Evolutionary conservation across 2,888 invertebrate species (phyloP), one percentile per base, ranked within the genome.

Genomic region (Cosmorhoe ocellata): DNA sequence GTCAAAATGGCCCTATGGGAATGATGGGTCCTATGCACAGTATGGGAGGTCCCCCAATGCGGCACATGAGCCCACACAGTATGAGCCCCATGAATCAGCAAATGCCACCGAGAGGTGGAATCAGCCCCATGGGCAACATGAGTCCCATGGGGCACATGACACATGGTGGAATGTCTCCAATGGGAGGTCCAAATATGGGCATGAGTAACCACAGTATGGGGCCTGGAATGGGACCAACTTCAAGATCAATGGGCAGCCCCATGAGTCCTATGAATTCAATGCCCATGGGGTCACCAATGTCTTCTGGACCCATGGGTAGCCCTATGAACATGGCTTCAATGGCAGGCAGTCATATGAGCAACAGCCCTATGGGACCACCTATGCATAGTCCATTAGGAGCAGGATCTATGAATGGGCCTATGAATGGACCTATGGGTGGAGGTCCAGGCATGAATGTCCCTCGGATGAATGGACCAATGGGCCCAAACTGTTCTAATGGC

Each of bases 191-290:
- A 27, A 93, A 91, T 60, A 93, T 94, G 93, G 93, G 87, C 31
- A 92, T 93, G 86, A 92, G 91, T 58, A 92, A 92, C 77, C 92
- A 92, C 67, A 92, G 81, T 58, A 92, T 92, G 91, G 92, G 92
- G 0, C 92, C 93, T 51, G 92, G 91, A 50, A 90, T 91, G 88
- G 91, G 88, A 0, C 91, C 92, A 1, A 72, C 74, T 54, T 90
- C 90, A 55, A 91, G 93, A 60, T 92, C 92, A 54, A 93, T 94
- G 92, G 93, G 93, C 24, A 94, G 94, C 67, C 94, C 94, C n/a
- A 94, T 94, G 93, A 92, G 92, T 54, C 94, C 94, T 10, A 94
- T 94, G 93, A 94, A 94, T 74, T 93, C 92, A 36, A 91, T 94
- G 91, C 93, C 93, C 36, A 92, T 93, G 92, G 93, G 93, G n/a